Evolutionary conservation across 2,113 vertebrate genomes (phyloP), one percentile per base, ranked within the genome.

Genomic region (Callocephalon fimbriatum): DNA sequence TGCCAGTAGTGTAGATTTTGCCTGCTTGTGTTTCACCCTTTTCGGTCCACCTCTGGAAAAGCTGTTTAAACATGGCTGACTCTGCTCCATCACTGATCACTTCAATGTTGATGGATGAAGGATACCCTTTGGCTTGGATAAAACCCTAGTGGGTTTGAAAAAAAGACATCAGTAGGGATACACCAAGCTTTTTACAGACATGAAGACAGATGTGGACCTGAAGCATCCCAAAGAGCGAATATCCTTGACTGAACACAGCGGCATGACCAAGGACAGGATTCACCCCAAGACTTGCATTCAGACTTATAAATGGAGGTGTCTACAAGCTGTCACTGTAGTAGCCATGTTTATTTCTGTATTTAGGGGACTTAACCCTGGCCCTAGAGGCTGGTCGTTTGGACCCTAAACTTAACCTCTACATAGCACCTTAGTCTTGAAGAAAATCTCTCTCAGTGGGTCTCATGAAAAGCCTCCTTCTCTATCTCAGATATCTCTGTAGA

Each of bases 101-200:
- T 85, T 99, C 98, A 48, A 99, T 83, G 1, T 98, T 98, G 51
- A 99, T 99, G 80, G 95, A 98, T 11, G 98, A 21, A 29, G 99
- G 98, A 81, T 99, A 99, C 37, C 98, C 98, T 77, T 99, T 99
- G 78, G 99, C 99, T 96, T 99, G 99, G 90, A 99, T 99, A 72
- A 98, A 99, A 50, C 98, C 98, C 99, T 99, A 75, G 42, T 22
- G 58, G 76, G 21, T 53, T 86, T 50, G 31, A 37, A 32, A 90
- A 90, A 91, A 38, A 11, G 20, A 10, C 14, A 12, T 83, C 23
- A 84, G 32, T 22, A 29, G 58, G 38, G 12, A 35, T 23, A 65
- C 19, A 61, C 2, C 0, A 1, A 90, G 47, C 3, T 82, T 91
- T 78, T 59, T 22, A 66, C 15, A 51, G 45, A 25, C 11, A 7